Conservation (phyloP, 2,797 vertebrate species). For the Lophius americanus region DNA sequence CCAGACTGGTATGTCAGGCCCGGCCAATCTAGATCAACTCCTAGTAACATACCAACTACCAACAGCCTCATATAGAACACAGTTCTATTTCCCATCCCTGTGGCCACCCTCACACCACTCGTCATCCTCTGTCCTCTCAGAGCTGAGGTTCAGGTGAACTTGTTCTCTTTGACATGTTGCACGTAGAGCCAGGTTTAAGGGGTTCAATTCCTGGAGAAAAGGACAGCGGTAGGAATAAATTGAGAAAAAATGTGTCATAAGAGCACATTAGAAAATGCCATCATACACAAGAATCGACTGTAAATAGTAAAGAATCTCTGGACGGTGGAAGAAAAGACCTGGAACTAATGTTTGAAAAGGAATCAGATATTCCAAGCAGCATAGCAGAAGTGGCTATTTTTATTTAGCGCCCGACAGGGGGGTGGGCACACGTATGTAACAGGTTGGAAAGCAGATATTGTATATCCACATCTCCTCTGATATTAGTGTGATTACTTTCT, state of each 20-base stretch:
- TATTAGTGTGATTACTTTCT: too few relatives aligned
- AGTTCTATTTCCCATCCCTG: slow-evolving; percentile 12
- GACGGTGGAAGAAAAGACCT: too few relatives aligned
- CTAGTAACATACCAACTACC: slow-evolving; percentile 83
- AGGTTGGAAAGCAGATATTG: too few relatives aligned
- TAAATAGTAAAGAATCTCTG: too few relatives aligned
- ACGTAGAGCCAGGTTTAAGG: slow-evolving; percentile 15
- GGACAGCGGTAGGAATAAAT: background rate
- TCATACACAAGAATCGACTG: too few relatives aligned
- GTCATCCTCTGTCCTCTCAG: slow-evolving; percentile 52
- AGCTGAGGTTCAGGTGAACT: slow-evolving; percentile 31
- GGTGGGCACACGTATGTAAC: too few relatives aligned
- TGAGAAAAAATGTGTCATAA: background rate
- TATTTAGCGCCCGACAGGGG: too few relatives aligned
- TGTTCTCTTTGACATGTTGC: slow-evolving; percentile 26
- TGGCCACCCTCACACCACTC: slow-evolving; percentile 30
- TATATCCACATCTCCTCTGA: too few relatives aligned
- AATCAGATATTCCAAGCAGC: too few relatives aligned
- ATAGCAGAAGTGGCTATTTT: too few relatives aligned
- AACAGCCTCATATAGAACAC: slow-evolving; percentile 62
- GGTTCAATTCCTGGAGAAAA: slow-evolving; percentile 38
- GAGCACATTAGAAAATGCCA: background rate
- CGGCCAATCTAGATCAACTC: slow-evolving; percentile 81
- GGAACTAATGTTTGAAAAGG: too few relatives aligned
- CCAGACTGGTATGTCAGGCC: slow-evolving; percentile 58